A percentile compares a stretch with the other conserved stretches of the same genome.
phyloP scores from a whole-genome alignment of 2,797 vertebrate genomes.

The Microctenopoma stevenorrisi region DNA sequence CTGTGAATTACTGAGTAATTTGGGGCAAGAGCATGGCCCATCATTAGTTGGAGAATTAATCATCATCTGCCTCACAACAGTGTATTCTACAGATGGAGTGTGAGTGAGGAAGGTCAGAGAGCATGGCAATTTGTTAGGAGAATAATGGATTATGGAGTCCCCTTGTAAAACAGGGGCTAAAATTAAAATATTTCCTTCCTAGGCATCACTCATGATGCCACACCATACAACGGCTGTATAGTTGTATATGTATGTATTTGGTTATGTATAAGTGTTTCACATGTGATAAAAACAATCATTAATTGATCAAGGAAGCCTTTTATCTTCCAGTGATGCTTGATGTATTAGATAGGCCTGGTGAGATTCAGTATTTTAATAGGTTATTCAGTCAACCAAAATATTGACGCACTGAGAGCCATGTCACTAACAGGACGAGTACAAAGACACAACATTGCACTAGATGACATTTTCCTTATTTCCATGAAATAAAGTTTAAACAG shows the following conservation, averaged over 20 bases:
- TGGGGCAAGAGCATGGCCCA: constrained; percentile 13
- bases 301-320: not conserved
- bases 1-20: constrained; percentile 50
- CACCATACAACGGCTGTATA: constrained; percentile 32
- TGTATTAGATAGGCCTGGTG: not conserved
- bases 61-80: constrained; percentile 41
- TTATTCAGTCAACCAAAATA: too few relatives aligned
- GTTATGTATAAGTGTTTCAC: constrained; percentile 14
- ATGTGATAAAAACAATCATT: not conserved
- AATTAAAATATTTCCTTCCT: constrained; percentile 29
- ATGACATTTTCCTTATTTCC: too few relatives aligned
- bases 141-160: constrained; percentile 37
- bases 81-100: constrained; percentile 26
- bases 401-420: too few relatives aligned
- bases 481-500: too few relatives aligned
- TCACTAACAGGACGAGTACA: too few relatives aligned
- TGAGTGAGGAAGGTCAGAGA: constrained; percentile 32
- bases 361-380: not conserved
- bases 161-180: constrained; percentile 22
- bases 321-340: not conserved
- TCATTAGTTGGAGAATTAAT: constrained; percentile 50
- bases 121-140: constrained; percentile 45
- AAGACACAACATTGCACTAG: too few relatives aligned
- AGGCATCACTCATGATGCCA: constrained; percentile 16
- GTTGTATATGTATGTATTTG: constrained; percentile 23